Conservation (phyloP, 1,140 invertebrate species). For the Bilobella aurantiaca region DNA sequence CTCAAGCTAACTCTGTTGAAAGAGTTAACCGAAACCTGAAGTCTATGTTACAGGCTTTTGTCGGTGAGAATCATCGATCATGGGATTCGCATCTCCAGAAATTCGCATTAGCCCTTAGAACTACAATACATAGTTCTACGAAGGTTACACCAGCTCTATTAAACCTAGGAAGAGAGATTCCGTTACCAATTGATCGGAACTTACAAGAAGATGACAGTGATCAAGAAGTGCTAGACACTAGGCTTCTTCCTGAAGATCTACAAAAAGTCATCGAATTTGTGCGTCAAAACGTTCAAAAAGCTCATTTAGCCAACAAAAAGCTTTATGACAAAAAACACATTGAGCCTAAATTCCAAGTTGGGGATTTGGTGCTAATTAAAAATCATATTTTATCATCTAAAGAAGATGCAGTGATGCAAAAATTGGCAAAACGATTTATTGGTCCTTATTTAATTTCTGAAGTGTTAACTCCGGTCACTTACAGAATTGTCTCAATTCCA, state of each 20-base stretch:
- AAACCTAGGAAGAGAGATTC: conserved; percentile 39
- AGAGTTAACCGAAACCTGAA: conserved; percentile 41
- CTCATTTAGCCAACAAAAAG: not conserved
- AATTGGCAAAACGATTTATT: not conserved
- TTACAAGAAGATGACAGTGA: conserved; percentile 4
- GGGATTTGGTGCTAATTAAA: not conserved
- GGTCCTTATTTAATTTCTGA: no score
- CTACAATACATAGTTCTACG: conserved; percentile 37
- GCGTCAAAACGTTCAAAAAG: not conserved
- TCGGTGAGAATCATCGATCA: conserved; percentile 36
- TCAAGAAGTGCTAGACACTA: not conserved
- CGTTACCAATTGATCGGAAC: conserved; percentile 8
- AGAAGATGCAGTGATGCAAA: not conserved
- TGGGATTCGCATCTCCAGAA: conserved; percentile 39
- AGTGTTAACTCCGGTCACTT: no score
- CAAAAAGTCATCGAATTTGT: not conserved
- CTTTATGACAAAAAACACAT: not conserved
- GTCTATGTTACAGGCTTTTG: conserved; percentile 38
- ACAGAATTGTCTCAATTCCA: no score
- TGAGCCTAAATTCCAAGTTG: not conserved
- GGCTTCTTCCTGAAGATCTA: not conserved
- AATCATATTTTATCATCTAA: not conserved
- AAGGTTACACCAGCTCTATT: conserved; percentile 38
- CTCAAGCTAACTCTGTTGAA: conserved; percentile 40
- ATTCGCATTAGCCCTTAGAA: conserved; percentile 41